Conservation (phyloP, 2,888 invertebrate species). For the Phyllotreta striolata region DNA sequence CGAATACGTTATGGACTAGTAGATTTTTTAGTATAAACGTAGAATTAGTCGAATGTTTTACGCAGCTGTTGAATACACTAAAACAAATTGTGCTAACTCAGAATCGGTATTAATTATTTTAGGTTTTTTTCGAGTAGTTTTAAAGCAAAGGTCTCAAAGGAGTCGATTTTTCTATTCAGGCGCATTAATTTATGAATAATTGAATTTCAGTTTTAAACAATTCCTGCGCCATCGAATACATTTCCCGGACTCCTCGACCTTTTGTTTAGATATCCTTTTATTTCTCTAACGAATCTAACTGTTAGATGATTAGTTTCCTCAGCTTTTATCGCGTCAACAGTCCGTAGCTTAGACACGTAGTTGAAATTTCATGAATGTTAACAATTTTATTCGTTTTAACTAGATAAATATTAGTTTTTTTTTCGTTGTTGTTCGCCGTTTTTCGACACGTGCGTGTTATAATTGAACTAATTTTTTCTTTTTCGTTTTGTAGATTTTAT, state of each 20-base stretch:
- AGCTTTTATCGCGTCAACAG: conserved; percentile 41
- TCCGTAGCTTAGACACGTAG: conserved; percentile 59
- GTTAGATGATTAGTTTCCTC: conserved; percentile 38
- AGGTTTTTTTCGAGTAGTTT: neutral
- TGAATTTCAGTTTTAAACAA: conserved; percentile 22
- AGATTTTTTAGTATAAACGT: conserved; percentile 27
- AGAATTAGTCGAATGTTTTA: conserved; percentile 53
- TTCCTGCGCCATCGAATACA: neutral
- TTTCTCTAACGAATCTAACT: conserved; percentile 12
- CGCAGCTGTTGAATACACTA: conserved; percentile 47
- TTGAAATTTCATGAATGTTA: conserved; percentile 63
- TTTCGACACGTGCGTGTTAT: conserved; percentile 32
- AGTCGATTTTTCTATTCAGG: no score
- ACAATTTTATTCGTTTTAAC: conserved; percentile 42
- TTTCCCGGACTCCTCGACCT: neutral
- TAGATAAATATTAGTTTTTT: conserved; percentile 30
- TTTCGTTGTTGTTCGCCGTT: conserved; percentile 29
- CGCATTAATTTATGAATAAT: no score
- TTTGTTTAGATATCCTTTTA: neutral
- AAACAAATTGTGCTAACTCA: conserved; percentile 36
- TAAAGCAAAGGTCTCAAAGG: no score
- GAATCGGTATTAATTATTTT: conserved; percentile 8
- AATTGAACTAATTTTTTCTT: conserved; percentile 54
- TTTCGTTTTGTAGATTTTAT: conserved; percentile 89
- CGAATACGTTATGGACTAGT: conserved; percentile 18